These are phyloP conservation scores for Xiphophorus couchianus DNA, from an alignment of 2,113 vertebrate species.

Conservation along the genomic window DNA sequence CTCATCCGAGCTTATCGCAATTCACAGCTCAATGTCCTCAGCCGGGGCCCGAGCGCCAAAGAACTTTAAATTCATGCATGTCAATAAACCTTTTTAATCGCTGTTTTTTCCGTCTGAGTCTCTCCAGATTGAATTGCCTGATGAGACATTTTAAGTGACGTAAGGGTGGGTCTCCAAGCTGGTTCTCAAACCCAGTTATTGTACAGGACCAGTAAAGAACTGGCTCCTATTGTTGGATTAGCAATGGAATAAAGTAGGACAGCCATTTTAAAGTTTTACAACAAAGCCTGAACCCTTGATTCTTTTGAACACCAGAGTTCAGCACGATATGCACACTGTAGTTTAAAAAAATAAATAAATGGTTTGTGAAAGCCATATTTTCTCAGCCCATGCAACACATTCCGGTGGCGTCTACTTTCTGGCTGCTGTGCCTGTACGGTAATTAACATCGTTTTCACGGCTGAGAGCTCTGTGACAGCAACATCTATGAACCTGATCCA, in stretches of 20 bases:
- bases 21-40: too few species aligned
- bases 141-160: background rate
- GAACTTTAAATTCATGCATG: too few species aligned
- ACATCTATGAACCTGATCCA: constrained; percentile 65
- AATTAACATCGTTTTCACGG: constrained; percentile 65
- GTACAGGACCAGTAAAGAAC: background rate
- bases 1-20: too few species aligned
- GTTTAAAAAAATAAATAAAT: too few species aligned
- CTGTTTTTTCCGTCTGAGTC: too few species aligned
- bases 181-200: background rate
- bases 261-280: background rate
- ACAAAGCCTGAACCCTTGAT: background rate
- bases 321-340: background rate
- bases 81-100: too few species aligned
- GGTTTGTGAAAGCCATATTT: background rate
- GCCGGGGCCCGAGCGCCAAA: too few species aligned
- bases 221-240: background rate
- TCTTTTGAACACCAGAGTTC: background rate
- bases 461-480: constrained; percentile 63
- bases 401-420: constrained; percentile 25
- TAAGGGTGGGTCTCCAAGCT: background rate
- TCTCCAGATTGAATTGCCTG: too few species aligned
- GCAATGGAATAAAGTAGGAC: background rate
- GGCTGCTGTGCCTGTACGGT: constrained; percentile 2
- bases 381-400: constrained; percentile 6